These are phyloP conservation scores for Pelobates fuscus DNA, from an alignment of 2,113 vertebrate species.

Conservation along the genomic window DNA sequence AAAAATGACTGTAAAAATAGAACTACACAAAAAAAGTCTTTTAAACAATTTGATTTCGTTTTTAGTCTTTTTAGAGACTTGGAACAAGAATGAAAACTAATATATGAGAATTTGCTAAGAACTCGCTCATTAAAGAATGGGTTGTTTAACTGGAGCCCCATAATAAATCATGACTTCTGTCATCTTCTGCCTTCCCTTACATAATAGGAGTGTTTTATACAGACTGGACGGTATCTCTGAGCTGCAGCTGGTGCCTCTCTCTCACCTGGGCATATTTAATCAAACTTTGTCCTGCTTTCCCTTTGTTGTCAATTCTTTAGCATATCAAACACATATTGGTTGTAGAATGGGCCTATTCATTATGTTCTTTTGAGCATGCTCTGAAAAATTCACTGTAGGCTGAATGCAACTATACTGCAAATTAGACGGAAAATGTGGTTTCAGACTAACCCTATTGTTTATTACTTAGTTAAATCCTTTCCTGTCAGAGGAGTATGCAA, in stretches of 20 bases:
- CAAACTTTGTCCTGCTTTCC: conserved; percentile 30
- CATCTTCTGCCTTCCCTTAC: conserved; percentile 29
- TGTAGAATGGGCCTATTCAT: conserved; percentile 39
- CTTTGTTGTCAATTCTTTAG: conserved; percentile 31
- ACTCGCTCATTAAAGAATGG: conserved; percentile 14
- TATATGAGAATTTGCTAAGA: not conserved
- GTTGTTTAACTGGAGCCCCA: conserved; percentile 21
- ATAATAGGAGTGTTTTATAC: conserved; percentile 40
- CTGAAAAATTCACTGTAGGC: not conserved
- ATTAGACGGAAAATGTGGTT: not conserved
- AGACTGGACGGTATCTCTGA: conserved; percentile 33
- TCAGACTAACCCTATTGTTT: conserved; percentile 13
- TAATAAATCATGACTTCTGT: conserved; percentile 49
- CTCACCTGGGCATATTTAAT: conserved; percentile 48
- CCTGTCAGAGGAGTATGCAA: too few species aligned
- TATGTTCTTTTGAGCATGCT: conserved; percentile 10
- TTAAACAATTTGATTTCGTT: conserved; percentile 8
- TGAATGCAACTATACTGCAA: not conserved
- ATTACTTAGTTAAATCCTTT: not conserved
- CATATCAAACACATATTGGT: conserved; percentile 37
- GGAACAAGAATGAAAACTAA: conserved; percentile 15
- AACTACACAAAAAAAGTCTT: not conserved
- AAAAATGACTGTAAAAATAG: too few species aligned
- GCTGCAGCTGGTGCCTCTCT: conserved; percentile 36
- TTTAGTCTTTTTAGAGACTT: not conserved